Conservation (phyloP, 1,140 invertebrate species). For the Brachionus sp. region DNA sequence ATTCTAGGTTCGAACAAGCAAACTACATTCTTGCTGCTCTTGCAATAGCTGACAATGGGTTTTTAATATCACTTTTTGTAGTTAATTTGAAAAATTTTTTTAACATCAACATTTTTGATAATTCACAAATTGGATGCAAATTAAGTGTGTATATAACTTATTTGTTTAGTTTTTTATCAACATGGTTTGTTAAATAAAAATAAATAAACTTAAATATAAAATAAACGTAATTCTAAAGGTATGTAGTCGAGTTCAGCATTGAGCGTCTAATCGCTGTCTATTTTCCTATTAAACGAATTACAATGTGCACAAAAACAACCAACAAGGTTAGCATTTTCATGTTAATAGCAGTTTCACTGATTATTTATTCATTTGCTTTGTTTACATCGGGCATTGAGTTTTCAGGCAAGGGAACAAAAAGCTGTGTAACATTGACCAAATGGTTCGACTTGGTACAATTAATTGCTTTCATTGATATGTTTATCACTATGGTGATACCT, state of each 20-base stretch:
- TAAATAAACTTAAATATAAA: background rate
- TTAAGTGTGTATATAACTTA: constrained; percentile 53
- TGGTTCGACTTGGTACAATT: constrained; percentile 22
- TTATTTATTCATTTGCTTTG: constrained; percentile 51
- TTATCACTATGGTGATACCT: constrained; percentile 23
- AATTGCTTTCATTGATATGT: constrained; percentile 12
- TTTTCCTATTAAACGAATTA: constrained; percentile 52
- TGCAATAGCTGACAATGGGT: constrained; percentile 62
- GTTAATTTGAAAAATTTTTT: constrained; percentile 62
- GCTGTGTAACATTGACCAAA: constrained; percentile 8
- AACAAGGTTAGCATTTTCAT: constrained; percentile 49
- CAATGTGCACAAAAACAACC: constrained; percentile 50
- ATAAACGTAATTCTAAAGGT: background rate
- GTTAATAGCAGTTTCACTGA: constrained; percentile 47
- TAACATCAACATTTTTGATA: constrained; percentile 53
- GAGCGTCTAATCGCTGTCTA: constrained; percentile 56
- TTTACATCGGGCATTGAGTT: constrained; percentile 48
- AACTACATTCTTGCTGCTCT: constrained; percentile 63
- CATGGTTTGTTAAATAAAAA: constrained; percentile 52
- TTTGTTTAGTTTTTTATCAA: constrained; percentile 55
- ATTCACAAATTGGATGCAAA: constrained; percentile 50
- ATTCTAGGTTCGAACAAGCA: constrained; percentile 60
- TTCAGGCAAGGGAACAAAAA: background rate
- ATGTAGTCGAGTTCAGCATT: constrained; percentile 56
- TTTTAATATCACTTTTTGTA: constrained; percentile 59